phyloP scores from a whole-genome alignment of 2,797 vertebrate species.

The Gymnopithys bicolor region DNA sequence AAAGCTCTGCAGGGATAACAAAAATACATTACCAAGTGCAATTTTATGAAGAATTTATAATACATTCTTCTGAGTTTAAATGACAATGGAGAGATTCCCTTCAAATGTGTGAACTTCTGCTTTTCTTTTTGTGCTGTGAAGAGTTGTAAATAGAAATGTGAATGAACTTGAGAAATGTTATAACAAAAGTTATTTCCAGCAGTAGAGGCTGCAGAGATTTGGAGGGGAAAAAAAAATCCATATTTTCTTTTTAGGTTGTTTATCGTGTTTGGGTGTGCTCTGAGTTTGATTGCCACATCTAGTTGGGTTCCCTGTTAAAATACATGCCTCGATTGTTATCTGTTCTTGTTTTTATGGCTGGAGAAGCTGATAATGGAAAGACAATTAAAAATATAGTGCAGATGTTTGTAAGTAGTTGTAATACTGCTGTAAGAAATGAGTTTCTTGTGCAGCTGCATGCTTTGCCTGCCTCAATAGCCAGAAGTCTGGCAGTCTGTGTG shows the following conservation, averaged over 20 bases:
- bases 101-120: background rate
- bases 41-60: background rate
- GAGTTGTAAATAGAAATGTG: background rate
- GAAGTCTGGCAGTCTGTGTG: background rate
- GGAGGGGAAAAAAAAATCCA: fast-evolving
- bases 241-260: background rate
- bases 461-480: background rate
- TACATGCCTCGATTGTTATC: background rate
- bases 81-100: background rate
- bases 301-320: background rate
- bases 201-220: background rate
- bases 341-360: background rate
- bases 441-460: background rate
- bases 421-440: background rate
- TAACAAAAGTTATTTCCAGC: background rate
- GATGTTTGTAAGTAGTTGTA: background rate
- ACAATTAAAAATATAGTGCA: background rate
- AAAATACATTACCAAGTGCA: background rate
- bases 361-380: background rate
- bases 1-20: background rate
- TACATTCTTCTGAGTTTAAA: background rate
- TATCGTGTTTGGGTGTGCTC: background rate
- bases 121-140: background rate
- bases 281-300: background rate
- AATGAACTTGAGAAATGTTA: background rate